Conservation (phyloP, 92 coral and sea anemone species). For the Phymanthus crucifer region DNA sequence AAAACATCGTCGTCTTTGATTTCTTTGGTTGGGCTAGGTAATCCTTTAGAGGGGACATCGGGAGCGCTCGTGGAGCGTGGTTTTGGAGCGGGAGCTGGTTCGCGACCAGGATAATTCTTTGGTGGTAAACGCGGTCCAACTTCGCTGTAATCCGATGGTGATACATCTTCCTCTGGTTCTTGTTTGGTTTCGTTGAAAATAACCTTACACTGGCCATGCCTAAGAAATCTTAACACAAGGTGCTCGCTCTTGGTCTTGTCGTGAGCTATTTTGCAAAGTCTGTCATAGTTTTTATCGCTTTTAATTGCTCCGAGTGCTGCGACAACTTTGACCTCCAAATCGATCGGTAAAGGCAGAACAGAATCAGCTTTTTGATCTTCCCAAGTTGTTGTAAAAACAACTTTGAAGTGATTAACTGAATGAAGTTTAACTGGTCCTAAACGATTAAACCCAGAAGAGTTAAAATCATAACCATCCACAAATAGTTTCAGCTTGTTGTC, state of each 20-base stretch:
- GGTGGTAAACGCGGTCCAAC: conserved; percentile 23
- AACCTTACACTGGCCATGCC: conserved; percentile 19
- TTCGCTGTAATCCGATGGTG: neutral
- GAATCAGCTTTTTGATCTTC: conserved; percentile 9
- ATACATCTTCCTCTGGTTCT: neutral
- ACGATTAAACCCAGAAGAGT: conserved; percentile 8
- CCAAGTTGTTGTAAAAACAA: conserved; percentile 23
- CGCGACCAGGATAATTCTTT: neutral
- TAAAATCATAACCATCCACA: neutral
- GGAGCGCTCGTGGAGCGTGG: neutral
- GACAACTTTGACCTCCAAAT: conserved; percentile 20
- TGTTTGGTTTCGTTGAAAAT: conserved; percentile 3
- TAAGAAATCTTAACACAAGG: conserved; percentile 24
- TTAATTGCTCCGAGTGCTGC: conserved; percentile 33
- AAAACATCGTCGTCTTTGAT: neutral
- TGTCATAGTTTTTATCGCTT: conserved; percentile 10
- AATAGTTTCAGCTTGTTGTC: conserved; percentile 18
- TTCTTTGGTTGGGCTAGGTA: neutral
- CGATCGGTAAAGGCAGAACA: conserved; percentile 23
- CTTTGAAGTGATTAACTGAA: neutral
- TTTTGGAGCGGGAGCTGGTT: neutral
- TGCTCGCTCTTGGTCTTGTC: conserved; percentile 16
- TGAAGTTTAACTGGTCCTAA: conserved; percentile 9
- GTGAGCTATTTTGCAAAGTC: conserved; percentile 31
- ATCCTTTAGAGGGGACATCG: neutral